phyloP scores from a whole-genome alignment of 2,888 invertebrate genomes.

The Subacronicta megacephala region DNA sequence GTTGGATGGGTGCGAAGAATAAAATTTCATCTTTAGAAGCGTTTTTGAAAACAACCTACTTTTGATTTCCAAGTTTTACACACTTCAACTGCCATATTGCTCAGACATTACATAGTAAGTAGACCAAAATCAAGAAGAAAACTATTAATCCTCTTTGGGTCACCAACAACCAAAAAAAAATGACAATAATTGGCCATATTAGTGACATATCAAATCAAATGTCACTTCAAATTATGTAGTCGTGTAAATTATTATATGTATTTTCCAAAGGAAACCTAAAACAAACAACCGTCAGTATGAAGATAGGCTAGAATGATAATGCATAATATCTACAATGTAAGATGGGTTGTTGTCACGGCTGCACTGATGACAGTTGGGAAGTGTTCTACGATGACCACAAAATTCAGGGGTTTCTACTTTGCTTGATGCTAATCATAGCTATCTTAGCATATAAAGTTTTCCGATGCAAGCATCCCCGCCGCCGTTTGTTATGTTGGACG shows the following conservation, averaged over 20 bases:
- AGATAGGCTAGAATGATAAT: slow-evolving; percentile 19
- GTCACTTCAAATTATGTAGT: slow-evolving; percentile 15
- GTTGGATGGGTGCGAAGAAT: too few relatives aligned
- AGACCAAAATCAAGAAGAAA: neutral
- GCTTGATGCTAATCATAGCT: slow-evolving; percentile 56
- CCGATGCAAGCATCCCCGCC: slow-evolving; percentile 63
- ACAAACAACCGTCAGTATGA: slow-evolving; percentile 9
- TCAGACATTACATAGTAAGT: neutral
- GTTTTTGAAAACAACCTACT: too few relatives aligned
- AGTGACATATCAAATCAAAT: slow-evolving; percentile 6
- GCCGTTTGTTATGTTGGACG: slow-evolving; percentile 45
- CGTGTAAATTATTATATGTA: slow-evolving; percentile 4
- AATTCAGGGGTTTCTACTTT: slow-evolving; percentile 56
- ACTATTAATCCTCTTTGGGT: slow-evolving; percentile 8
- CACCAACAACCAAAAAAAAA: slow-evolving; percentile 1
- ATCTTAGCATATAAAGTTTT: slow-evolving; percentile 65
- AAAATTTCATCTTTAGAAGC: too few relatives aligned
- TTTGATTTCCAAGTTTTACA: too few relatives aligned
- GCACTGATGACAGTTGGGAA: slow-evolving; percentile 56
- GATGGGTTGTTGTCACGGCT: slow-evolving; percentile 66
- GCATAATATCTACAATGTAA: slow-evolving; percentile 21
- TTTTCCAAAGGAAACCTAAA: slow-evolving; percentile 10
- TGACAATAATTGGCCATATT: neutral
- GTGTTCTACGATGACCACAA: slow-evolving; percentile 61
- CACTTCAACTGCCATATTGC: too few relatives aligned